phyloP scores from a whole-genome alignment of 2,888 invertebrate species.

The Ernsta delagoae region DNA sequence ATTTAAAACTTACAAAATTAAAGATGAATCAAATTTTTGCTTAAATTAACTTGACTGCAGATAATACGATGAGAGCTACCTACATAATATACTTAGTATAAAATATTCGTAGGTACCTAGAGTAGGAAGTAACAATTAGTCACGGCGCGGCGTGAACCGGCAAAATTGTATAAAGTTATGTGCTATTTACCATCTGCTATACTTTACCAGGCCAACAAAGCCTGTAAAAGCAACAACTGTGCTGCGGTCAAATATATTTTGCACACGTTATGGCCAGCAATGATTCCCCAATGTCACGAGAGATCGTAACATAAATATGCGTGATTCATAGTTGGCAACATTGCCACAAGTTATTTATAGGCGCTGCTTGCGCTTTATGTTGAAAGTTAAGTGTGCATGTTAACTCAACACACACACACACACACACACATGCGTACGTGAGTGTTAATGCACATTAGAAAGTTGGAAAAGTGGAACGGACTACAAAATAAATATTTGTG shows the following conservation, averaged over 20 bases:
- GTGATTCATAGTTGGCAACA: conserved; percentile 7
- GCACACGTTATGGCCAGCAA: conserved; percentile 5
- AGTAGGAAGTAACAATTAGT: no score
- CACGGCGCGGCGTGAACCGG: no score
- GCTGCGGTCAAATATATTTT: conserved; percentile 14
- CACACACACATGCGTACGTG: no score
- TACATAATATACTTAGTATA: no score
- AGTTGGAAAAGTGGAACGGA: no score
- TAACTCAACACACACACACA: not conserved
- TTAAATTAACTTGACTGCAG: no score
- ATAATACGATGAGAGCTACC: no score
- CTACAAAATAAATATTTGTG: no score
- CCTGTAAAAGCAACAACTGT: not conserved
- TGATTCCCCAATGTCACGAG: conserved; percentile 17
- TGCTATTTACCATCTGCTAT: not conserved
- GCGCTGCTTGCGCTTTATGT: not conserved
- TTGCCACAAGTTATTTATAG: conserved; percentile 1
- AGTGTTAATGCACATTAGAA: no score
- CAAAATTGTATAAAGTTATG: not conserved
- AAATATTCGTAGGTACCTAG: no score
- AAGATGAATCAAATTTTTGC: no score
- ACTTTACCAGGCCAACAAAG: not conserved
- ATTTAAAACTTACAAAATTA: no score
- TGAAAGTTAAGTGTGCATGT: not conserved
- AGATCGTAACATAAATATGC: conserved; percentile 17